These are phyloP conservation scores for Zosterops lateralis DNA, from an alignment of 2,113 vertebrate genomes.

Conservation along the genomic window DNA sequence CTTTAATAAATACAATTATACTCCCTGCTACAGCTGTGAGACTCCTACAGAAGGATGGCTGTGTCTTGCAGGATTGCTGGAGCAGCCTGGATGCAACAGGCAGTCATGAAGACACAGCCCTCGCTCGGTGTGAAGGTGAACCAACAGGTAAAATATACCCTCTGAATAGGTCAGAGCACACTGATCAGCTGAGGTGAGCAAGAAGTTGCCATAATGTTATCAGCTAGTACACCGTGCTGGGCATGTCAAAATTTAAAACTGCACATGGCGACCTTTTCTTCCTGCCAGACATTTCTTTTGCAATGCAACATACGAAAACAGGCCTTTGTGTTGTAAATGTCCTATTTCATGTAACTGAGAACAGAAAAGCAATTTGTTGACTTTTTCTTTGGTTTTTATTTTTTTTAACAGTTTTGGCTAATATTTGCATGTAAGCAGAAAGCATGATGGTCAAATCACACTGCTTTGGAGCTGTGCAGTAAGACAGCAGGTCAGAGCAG, in stretches of 20 bases:
- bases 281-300: conserved; percentile 16
- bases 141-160: background rate
- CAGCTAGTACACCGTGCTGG: background rate
- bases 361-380: background rate
- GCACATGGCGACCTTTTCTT: background rate
- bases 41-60: background rate
- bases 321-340: background rate
- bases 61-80: background rate
- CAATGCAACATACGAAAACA: background rate
- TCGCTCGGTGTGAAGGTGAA: background rate
- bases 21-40: background rate
- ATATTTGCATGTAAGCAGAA: background rate
- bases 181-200: background rate
- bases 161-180: background rate
- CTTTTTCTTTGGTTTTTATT: background rate
- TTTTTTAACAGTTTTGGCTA: background rate
- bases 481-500: background rate
- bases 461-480: background rate
- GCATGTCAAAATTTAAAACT: conserved; percentile 5
- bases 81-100: background rate
- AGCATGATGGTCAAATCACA: background rate
- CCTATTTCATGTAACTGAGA: background rate
- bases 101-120: background rate
- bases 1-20: background rate
- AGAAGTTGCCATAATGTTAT: background rate